Evolutionary conservation across 2,113 vertebrate species (phyloP), one percentile per base, ranked within the genome.

Genomic region (Dascyllus trimaculatus): DNA sequence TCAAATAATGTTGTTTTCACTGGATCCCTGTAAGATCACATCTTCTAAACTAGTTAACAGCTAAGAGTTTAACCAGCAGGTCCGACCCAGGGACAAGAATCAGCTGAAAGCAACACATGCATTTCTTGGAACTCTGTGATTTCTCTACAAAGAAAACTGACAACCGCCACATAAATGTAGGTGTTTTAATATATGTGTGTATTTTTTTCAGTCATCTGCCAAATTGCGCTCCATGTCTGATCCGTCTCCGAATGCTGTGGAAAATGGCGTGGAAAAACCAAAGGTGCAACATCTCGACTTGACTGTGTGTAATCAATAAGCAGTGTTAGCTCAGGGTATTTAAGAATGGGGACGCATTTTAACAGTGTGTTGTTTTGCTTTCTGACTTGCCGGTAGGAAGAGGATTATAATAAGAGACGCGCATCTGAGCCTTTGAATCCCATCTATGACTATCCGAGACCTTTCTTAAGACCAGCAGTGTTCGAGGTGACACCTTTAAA

Each of bases 221-320:
- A 90, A 89, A 65, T 0, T 1, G 0, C 86, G 90, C 2, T 87
- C 91, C 3, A 0, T 54, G 38, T 91, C 90, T n/a, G 87, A 85
- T 14, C 91, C 90, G 0, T 49, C 25, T 2, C 62, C 81, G 26
- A 65, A 71, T 5, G 0, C 1, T 48, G 0, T 66, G 66, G 58
- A 70, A 0, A 38, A 21, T 1, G 2, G n/a, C 4, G 5, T 29
- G 21, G 60, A 52, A 29, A 65, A 58, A 38, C 0, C 21, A 38
- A 32, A 78, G 89, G 88, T 90, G 24, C 38, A 29, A 54, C 18
- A 11, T 32, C 2, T 54, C 22, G 1, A 9, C 13, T 63, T 56
- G 1, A 29, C 24, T 40, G 1, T 24, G 58, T 52, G 1, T 13
- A 11, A 59, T 54, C 26, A 32, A n/a, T 24, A 32, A 1, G 32